Evolutionary conservation across 2,113 vertebrate genomes (phyloP), one percentile per base, ranked within the genome.

Genomic region (Cheirogaleus medius): DNA sequence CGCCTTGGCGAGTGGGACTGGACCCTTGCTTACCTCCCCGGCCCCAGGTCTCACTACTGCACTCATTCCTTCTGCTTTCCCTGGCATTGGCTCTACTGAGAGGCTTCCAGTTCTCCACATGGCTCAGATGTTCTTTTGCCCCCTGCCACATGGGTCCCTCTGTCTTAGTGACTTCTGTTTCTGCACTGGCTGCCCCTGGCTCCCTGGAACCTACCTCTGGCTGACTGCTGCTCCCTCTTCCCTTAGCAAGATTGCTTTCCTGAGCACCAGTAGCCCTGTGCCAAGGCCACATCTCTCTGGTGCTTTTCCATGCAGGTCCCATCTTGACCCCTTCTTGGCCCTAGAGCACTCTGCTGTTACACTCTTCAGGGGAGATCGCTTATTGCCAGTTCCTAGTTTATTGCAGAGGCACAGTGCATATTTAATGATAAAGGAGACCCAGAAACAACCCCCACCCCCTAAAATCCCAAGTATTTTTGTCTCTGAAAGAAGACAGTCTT

Each of bases 301-400:
- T 47, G 10, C 29, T 64, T 32, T 21, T 32, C 18, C 1, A 5
- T 20, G 27, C 52, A 10, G 20, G 11, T 17, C 10, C 20, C 21
- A 3, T 18, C 20, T 39, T 42, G 4, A 47, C 4, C 20, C 23
- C 18, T 39, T 6, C 64, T 27, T 64, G 63, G 21, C 4, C 20
- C 39, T 47, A 5, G 1, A 77, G 12, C 15, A 9, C 2, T 20
- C n/a, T 69, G 25, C 7, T 1, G 0, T 23, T 34, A 3, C 1
- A 23, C 4, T 29, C 17, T 5, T 44, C 17, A 47, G 56, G 47
- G 25, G 47, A n/a, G 9, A 32, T 11, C 52, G 4, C 21, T 21
- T 2, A 12, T 44, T 54, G 25, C 37, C 12, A 32, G 58, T 23
- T 29, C 2, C 18, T 15, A 20, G 6, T 20, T 89, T 54, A 56